phyloP scores from a whole-genome alignment of 2,113 vertebrate species.

The Pelobates fuscus region DNA sequence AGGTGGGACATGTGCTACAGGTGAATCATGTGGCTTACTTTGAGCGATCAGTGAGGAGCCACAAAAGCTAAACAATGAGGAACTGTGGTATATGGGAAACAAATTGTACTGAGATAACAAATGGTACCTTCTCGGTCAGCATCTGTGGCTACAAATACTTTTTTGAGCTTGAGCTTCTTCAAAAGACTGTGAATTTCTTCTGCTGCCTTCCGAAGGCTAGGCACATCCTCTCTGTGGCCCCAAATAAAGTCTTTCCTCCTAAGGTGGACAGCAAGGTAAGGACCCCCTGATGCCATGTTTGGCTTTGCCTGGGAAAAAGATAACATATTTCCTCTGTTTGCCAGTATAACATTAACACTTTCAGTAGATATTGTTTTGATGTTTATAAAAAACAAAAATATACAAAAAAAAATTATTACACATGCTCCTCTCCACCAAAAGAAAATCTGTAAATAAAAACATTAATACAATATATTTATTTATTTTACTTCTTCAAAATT shows the following conservation, averaged over 20 bases:
- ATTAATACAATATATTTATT: too few relatives aligned
- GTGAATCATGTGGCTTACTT: too few relatives aligned
- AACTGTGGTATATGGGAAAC: too few relatives aligned
- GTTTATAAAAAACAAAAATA: too few relatives aligned
- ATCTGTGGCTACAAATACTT: slow-evolving; percentile 92
- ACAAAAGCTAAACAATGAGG: too few relatives aligned
- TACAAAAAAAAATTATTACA: too few relatives aligned
- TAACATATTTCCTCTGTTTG: background rate
- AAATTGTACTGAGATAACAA: too few relatives aligned
- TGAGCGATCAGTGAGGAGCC: too few relatives aligned
- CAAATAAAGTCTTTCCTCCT: slow-evolving; percentile 93
- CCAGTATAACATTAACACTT: background rate
- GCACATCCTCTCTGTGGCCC: slow-evolving; percentile 93
- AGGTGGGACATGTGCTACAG: too few relatives aligned
- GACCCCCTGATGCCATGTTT: slow-evolving; percentile 82
- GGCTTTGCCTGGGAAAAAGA: slow-evolving; percentile 67
- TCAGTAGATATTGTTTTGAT: background rate
- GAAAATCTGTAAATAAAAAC: too few relatives aligned
- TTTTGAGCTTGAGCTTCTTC: slow-evolving; percentile 75
- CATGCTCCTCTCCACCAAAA: too few relatives aligned
- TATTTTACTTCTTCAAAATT: too few relatives aligned
- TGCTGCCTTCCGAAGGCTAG: slow-evolving; percentile 82
- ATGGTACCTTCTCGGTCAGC: slow-evolving; percentile 81
- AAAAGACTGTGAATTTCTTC: slow-evolving; percentile 83
- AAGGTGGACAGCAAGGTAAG: slow-evolving; percentile 88